Percentiles rank a stretch among this genome's conserved stretches.
Evolutionary conservation across 2,797 vertebrate genomes (phyloP).

Genomic region (Artibeus jamaicensis): DNA sequence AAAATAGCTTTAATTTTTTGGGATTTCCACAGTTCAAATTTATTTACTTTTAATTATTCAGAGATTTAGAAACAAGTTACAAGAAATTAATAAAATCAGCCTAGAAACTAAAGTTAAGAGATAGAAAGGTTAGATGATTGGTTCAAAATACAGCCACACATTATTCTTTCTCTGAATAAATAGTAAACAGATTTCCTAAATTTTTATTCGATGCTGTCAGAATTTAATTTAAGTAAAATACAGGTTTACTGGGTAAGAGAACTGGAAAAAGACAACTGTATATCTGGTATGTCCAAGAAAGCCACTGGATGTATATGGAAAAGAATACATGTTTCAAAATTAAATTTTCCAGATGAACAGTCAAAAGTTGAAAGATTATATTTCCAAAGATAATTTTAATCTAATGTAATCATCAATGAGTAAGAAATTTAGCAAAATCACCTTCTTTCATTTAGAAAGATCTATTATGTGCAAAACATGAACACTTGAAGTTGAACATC

Average conservation of each 20-base stretch:
- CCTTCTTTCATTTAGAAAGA: conserved; percentile 4
- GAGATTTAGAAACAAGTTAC: background rate
- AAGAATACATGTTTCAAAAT: conserved; percentile 31
- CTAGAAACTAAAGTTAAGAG: conserved; percentile 3
- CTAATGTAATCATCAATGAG: background rate
- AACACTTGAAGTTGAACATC: background rate
- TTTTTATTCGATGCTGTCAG: conserved; percentile 25
- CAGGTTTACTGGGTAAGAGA: background rate
- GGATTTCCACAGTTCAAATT: conserved; percentile 29
- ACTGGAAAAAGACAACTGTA: background rate
- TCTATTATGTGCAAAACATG: background rate
- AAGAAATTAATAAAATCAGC: conserved; percentile 12
- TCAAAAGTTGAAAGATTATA: conserved; percentile 16
- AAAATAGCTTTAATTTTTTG: background rate
- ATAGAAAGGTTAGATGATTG: background rate
- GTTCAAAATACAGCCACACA: background rate
- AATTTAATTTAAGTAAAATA: conserved; percentile 54
- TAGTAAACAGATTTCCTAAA: background rate
- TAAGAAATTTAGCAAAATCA: conserved; percentile 9
- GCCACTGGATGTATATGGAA: background rate
- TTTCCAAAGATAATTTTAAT: conserved; percentile 43
- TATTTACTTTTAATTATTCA: conserved; percentile 43
- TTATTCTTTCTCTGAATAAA: background rate
- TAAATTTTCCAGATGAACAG: background rate
- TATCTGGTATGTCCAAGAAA: background rate